Percentiles rank a stretch among this genome's conserved stretches.
phyloP scores from a whole-genome alignment of 1,140 invertebrate species.

The Anastrepha obliqua region DNA sequence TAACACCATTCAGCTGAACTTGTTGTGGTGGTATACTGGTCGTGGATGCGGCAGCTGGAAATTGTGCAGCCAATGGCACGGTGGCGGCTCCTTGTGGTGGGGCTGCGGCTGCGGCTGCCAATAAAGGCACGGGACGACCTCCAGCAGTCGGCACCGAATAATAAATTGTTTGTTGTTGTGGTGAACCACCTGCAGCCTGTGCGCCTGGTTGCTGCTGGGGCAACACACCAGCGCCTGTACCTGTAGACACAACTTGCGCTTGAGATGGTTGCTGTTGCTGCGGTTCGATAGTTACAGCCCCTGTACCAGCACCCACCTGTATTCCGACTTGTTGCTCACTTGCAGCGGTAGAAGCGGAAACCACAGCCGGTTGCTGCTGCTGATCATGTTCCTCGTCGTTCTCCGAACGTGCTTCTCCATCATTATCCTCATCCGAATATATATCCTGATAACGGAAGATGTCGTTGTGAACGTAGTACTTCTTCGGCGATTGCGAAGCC shows the following conservation, averaged over 20 bases:
- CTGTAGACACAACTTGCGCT: slow-evolving; percentile 55
- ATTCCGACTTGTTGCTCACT: slow-evolving; percentile 58
- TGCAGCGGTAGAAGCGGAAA: slow-evolving; percentile 17
- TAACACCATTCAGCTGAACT: slow-evolving; percentile 69
- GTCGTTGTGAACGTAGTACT: slow-evolving; percentile 98
- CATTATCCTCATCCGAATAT: slow-evolving; percentile 75
- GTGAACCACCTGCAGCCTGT: slow-evolving; percentile 61
- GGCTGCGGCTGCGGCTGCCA: slow-evolving; percentile 59
- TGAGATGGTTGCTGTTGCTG: slow-evolving; percentile 52
- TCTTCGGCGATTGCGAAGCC: slow-evolving; percentile 94
- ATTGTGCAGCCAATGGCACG: slow-evolving; percentile 72
- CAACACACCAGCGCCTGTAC: slow-evolving; percentile 56
- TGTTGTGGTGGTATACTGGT: slow-evolving; percentile 60
- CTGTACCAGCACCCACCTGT: slow-evolving; percentile 58
- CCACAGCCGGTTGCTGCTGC: slow-evolving; percentile 32
- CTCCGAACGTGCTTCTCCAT: slow-evolving; percentile 79
- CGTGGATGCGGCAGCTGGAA: slow-evolving; percentile 69
- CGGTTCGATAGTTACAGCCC: slow-evolving; percentile 52
- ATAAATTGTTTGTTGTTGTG: slow-evolving; percentile 64
- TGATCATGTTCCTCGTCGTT: slow-evolving; percentile 76
- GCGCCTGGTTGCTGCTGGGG: slow-evolving; percentile 65
- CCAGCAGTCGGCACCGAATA: slow-evolving; percentile 70
- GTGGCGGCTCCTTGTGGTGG: slow-evolving; percentile 66
- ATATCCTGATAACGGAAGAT: slow-evolving; percentile 96
- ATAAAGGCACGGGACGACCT: slow-evolving; percentile 66